phyloP scores from a whole-genome alignment of 2,797 vertebrate species.

The Cryptoprocta ferox region DNA sequence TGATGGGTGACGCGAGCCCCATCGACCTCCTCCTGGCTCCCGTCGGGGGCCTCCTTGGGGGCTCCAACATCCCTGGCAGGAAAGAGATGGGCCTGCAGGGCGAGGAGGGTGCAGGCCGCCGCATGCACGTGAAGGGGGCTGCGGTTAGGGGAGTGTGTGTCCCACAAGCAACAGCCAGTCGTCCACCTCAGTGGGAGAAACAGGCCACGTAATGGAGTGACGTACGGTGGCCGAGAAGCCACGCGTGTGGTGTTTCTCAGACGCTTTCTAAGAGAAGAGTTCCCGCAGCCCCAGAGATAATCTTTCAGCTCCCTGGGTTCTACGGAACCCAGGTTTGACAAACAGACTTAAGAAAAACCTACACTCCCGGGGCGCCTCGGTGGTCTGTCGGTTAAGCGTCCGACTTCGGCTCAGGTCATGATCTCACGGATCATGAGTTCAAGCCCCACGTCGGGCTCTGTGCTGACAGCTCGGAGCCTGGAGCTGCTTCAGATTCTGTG shows the following conservation, averaged over 20 bases:
- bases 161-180: too few relatives aligned
- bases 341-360: not conserved
- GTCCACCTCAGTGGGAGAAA: not conserved
- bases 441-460: too few relatives aligned
- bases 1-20: not conserved
- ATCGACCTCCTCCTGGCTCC: not conserved
- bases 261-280: not conserved
- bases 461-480: too few relatives aligned
- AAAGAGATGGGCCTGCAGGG: not conserved
- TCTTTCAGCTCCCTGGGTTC: not conserved
- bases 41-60: accelerated
- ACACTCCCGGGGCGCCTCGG: too few relatives aligned
- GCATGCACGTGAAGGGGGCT: accelerated
- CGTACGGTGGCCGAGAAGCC: not conserved
- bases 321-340: not conserved
- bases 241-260: not conserved
- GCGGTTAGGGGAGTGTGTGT: accelerated
- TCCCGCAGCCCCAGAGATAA: too few relatives aligned
- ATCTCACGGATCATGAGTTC: too few relatives aligned
- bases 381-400: too few relatives aligned
- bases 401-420: too few relatives aligned
- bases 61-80: not conserved
- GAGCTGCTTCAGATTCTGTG: too few relatives aligned
- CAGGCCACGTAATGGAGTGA: not conserved
- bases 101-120: not conserved